Percentiles rank a stretch among this genome's conserved stretches.
phyloP scores from a whole-genome alignment of 2,113 vertebrate genomes.

The Penelope pileata region DNA sequence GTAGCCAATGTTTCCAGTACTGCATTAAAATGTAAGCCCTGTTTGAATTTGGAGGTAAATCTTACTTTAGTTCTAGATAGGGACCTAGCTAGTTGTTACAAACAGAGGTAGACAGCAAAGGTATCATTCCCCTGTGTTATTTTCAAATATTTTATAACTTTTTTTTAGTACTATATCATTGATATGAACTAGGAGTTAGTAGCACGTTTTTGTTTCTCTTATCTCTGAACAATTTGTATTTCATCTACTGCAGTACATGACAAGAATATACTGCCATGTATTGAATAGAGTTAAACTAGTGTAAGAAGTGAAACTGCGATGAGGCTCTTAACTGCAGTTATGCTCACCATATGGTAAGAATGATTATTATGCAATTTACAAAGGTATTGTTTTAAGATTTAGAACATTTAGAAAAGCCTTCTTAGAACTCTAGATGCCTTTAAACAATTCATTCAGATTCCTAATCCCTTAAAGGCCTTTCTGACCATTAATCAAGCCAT shows the following conservation, averaged over 20 bases:
- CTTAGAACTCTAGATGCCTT: background rate
- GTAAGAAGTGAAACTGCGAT: background rate
- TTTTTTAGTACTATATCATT: background rate
- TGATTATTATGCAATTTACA: constrained; percentile 25
- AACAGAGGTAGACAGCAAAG: background rate
- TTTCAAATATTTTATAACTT: background rate
- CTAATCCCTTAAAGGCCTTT: constrained; percentile 33
- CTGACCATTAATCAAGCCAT: background rate
- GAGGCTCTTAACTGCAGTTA: background rate
- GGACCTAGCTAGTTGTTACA: background rate
- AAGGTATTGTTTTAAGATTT: constrained; percentile 22
- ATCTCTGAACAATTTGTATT: background rate
- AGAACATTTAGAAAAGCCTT: background rate
- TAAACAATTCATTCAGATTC: background rate
- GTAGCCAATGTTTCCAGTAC: background rate
- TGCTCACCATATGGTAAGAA: background rate
- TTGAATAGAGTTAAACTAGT: background rate
- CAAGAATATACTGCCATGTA: background rate
- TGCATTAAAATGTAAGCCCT: background rate
- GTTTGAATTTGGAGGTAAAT: background rate
- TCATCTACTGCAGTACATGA: background rate
- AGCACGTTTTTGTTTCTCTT: background rate
- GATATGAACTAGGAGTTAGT: background rate
- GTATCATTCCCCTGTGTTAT: background rate
- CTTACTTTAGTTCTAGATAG: background rate